Evolutionary conservation across 2,797 vertebrate species (phyloP).

Genomic region (Adelosebastes latens): DNA sequence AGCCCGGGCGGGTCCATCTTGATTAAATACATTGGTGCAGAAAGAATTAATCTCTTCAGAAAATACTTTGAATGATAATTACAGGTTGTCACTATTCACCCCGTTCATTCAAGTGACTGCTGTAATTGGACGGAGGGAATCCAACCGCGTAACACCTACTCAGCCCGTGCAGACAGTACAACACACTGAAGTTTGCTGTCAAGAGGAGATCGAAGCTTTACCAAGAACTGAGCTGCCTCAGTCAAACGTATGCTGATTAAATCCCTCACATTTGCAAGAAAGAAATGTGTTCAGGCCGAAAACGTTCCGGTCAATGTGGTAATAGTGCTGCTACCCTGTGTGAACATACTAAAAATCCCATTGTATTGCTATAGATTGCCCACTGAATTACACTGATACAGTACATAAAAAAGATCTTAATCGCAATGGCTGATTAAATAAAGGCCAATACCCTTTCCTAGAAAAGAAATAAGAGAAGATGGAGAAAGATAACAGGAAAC

Average conservation of each 20-base stretch:
- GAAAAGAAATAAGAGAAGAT: background rate
- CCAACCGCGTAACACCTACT: constrained; percentile 54
- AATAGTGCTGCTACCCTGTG: background rate
- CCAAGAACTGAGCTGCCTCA: background rate
- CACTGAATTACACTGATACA: background rate
- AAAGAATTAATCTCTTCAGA: constrained; percentile 69
- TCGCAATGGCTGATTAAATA: background rate
- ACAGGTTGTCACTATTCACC: constrained; percentile 71
- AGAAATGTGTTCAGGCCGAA: background rate
- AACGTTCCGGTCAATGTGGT: background rate
- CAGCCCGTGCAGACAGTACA: constrained; percentile 40
- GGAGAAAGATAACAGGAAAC: background rate
- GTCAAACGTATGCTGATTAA: background rate
- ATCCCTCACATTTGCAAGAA: background rate
- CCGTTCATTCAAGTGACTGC: constrained; percentile 64
- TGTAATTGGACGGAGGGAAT: constrained; percentile 76
- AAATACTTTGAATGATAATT: constrained; percentile 77
- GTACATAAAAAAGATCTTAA: background rate
- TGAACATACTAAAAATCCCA: background rate
- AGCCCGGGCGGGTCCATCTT: constrained; percentile 52
- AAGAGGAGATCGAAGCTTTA: constrained; percentile 9
- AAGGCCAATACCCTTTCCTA: background rate
- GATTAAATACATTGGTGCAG: constrained; percentile 56
- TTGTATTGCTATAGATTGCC: background rate
- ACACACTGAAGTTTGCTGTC: constrained; percentile 35